Conservation (phyloP, 2,888 invertebrate species). For the Epinotia brunnichana region DNA sequence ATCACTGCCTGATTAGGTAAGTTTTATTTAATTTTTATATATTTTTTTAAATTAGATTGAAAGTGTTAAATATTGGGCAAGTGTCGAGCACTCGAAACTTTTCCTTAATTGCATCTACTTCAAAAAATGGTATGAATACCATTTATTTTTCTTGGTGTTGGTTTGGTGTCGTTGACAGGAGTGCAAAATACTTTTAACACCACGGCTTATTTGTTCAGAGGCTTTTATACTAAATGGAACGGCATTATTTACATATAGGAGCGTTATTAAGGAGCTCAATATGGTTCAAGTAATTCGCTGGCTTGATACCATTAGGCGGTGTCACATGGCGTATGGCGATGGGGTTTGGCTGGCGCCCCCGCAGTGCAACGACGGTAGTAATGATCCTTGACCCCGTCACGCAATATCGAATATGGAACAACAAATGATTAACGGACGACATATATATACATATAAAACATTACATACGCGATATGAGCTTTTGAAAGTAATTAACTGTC, state of each 20-base stretch:
- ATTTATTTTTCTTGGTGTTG: no score
- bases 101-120: no score
- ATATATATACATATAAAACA: neutral
- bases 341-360: constrained; percentile 25
- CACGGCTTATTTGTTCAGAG: constrained; percentile 1
- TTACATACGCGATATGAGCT: no score
- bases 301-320: constrained; percentile 19
- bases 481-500: no score
- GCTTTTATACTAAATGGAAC: constrained; percentile 1
- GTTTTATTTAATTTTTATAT: no score
- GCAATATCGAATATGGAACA: neutral
- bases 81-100: no score
- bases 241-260: constrained; percentile 21
- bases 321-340: constrained; percentile 2
- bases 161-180: constrained; percentile 8
- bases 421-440: neutral
- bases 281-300: constrained; percentile 8
- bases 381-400: constrained; percentile 19
- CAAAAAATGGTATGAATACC: no score
- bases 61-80: no score
- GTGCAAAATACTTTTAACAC: constrained; percentile 2
- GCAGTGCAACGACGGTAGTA: constrained; percentile 5
- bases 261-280: constrained; percentile 14
- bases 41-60: no score
- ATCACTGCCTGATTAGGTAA: no score